Conservation (phyloP, 2,113 vertebrate genomes). For the Ameiurus melas region DNA sequence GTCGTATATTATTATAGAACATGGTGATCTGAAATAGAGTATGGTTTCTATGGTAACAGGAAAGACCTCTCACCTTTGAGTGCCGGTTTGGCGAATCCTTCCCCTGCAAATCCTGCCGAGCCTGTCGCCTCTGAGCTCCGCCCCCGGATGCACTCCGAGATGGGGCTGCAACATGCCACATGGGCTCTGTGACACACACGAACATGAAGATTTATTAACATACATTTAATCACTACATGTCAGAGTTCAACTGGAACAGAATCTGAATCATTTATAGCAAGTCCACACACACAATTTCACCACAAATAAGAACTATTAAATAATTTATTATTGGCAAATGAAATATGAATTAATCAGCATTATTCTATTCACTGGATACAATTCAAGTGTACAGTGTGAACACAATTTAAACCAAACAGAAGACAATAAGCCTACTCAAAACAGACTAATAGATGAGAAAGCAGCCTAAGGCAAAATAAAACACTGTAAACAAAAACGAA, state of each 20-base stretch:
- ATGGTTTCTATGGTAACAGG: background rate
- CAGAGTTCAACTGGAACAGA: background rate
- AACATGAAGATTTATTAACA: slow-evolving; percentile 7
- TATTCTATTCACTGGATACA: background rate
- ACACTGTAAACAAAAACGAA: background rate
- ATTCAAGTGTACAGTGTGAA: background rate
- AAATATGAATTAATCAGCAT: background rate
- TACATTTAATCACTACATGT: background rate
- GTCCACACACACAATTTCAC: background rate
- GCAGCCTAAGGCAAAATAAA: background rate
- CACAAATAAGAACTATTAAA: background rate
- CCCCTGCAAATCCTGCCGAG: slow-evolving; percentile 78
- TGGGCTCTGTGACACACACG: slow-evolving; percentile 74
- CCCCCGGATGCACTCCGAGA: slow-evolving; percentile 68
- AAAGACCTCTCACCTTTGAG: slow-evolving; percentile 78
- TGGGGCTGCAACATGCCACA: slow-evolving; percentile 84
- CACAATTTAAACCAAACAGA: background rate
- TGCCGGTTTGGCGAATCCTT: slow-evolving; percentile 88
- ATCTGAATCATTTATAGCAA: background rate
- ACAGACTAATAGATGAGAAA: background rate
- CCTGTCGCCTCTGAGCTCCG: slow-evolving; percentile 71
- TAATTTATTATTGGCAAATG: background rate
- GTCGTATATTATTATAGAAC: background rate
- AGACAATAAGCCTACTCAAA: background rate
- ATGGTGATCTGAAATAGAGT: background rate